Conservation (phyloP, 2,797 vertebrate species). For the Bradypus variegatus region DNA sequence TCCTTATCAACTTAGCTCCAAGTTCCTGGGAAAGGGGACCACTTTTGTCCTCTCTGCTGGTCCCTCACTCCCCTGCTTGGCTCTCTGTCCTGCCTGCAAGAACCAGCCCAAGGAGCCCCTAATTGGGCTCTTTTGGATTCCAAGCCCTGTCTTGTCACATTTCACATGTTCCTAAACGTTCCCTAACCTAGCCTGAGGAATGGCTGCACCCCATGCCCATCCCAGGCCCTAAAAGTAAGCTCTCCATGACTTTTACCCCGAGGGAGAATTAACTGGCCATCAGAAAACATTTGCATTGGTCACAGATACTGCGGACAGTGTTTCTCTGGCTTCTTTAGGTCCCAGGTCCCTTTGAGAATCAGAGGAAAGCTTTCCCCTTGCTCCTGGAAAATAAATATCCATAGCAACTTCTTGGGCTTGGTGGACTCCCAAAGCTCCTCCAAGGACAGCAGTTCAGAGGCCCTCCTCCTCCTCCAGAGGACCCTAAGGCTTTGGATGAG, state of each 20-base stretch:
- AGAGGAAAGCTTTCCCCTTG: not conserved
- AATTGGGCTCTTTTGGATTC: not conserved
- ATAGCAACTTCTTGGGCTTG: not conserved
- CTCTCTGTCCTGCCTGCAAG: not conserved
- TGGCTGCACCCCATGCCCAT: not conserved
- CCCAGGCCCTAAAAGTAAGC: not conserved
- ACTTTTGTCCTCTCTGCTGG: not conserved
- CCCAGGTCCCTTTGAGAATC: not conserved
- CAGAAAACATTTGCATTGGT: not conserved
- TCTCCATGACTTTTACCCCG: not conserved
- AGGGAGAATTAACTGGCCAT: not conserved
- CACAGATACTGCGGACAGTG: not conserved
- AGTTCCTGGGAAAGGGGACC: not conserved
- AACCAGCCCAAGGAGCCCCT: not conserved
- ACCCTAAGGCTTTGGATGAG: not conserved
- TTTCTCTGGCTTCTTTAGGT: not conserved
- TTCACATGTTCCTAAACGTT: not conserved
- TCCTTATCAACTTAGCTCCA: not conserved
- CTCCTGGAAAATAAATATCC: not conserved
- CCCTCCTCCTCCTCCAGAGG: not conserved
- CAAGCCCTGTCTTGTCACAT: not conserved
- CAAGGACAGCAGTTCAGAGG: not conserved
- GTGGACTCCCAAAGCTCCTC: no score
- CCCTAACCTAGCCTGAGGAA: not conserved
- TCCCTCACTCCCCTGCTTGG: no score